These are phyloP conservation scores for Condylura cristata DNA, from an alignment of 2,113 vertebrate genomes.

Conservation along the genomic window DNA sequence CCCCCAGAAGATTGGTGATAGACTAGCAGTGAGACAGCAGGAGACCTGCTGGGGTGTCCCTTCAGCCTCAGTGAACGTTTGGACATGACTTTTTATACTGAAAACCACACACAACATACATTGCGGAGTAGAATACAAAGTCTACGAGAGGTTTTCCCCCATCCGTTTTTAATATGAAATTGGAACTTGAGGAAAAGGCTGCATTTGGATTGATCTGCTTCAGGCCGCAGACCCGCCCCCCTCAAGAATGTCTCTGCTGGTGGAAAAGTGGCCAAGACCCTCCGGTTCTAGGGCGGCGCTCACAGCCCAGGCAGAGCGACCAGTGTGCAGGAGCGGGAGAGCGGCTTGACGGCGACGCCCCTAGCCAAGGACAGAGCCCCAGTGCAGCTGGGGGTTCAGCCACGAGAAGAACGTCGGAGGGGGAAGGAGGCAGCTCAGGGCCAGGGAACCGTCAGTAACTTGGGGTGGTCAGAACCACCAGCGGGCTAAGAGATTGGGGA, in stretches of 20 bases:
- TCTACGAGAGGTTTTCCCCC: neutral
- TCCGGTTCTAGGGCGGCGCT: neutral
- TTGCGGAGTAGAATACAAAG: neutral
- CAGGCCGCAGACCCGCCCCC: neutral
- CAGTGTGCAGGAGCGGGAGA: neutral
- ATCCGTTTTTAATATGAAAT: neutral
- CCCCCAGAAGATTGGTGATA: neutral
- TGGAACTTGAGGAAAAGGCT: neutral
- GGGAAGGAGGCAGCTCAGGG: neutral
- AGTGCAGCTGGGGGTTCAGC: neutral
- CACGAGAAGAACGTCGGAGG: neutral
- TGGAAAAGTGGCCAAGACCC: neutral
- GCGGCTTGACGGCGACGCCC: neutral
- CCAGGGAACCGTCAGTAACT: neutral
- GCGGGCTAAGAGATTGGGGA: neutral
- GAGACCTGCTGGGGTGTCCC: neutral
- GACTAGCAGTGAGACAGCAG: neutral
- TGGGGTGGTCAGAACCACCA: neutral
- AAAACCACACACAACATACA: neutral
- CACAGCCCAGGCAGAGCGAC: neutral
- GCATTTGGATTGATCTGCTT: neutral
- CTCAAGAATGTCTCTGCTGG: neutral
- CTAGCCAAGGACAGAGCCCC: neutral
- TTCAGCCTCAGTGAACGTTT: constrained; percentile 5
- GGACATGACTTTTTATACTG: constrained; percentile 7